Evolutionary conservation across 2,888 invertebrate species (phyloP).

Genomic region (Xestia xanthographa): DNA sequence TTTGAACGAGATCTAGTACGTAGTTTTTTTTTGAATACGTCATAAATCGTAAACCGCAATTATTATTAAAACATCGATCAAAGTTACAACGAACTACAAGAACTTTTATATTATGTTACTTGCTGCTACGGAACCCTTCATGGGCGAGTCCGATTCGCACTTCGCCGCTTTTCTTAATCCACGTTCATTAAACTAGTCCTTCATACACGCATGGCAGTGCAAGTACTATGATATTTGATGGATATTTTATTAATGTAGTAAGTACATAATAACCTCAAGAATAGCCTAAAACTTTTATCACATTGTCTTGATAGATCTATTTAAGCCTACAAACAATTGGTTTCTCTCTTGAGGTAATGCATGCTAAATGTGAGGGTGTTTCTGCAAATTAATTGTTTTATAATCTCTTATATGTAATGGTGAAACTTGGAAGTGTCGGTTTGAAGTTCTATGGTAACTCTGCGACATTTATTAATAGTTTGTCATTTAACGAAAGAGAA

Average conservation of each 20-base stretch:
- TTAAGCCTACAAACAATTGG: not conserved
- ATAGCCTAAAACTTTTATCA: not conserved
- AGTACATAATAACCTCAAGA: not conserved
- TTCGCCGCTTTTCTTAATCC: too few relatives aligned
- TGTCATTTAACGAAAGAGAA: not conserved
- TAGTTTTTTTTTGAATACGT: too few relatives aligned
- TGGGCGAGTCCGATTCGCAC: too few relatives aligned
- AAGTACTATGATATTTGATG: not conserved
- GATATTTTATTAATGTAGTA: not conserved
- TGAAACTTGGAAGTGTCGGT: constrained; percentile 10
- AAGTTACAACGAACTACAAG: too few relatives aligned
- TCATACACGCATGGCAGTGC: not conserved
- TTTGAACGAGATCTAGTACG: too few relatives aligned
- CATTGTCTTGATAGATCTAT: not conserved
- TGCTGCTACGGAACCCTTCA: too few relatives aligned
- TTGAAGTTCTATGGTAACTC: not conserved
- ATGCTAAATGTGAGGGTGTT: constrained; percentile 1
- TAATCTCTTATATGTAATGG: constrained; percentile 33
- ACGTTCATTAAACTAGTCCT: not conserved
- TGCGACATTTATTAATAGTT: not conserved
- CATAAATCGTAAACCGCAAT: too few relatives aligned
- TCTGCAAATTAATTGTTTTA: constrained; percentile 19
- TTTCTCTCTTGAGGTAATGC: not conserved
- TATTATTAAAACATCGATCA: too few relatives aligned
- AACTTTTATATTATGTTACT: too few relatives aligned